Evolutionary conservation across 2,797 vertebrate genomes (phyloP), one percentile per base, ranked within the genome.

Genomic region (Chelmon rostratus): DNA sequence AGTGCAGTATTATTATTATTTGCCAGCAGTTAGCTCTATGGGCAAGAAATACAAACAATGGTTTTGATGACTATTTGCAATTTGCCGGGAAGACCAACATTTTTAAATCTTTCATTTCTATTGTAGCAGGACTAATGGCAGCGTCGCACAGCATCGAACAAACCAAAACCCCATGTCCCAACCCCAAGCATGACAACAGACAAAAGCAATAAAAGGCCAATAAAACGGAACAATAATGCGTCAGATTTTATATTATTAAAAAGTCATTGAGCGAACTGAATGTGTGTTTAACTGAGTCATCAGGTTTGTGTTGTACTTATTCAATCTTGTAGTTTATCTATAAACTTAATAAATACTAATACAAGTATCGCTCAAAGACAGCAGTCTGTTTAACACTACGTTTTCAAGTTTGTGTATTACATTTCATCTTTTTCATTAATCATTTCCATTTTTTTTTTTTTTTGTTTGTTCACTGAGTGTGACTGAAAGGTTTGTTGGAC

Each of bases 241-340:
- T 46, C 5, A 5, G 31, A 47, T 33, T 37, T 9, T 23, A 42
- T 54, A 15, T 10, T 28, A 28, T 21, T 13, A 33, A 9, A 31
- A n/a, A 66, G 58, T 67, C 3, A 68, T 4, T 47, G 38, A 50
- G 19, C 50, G 3, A 76, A 52, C 5, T 69, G 10, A 64, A 44
- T 31, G 54, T 44, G 9, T 13, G 61, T 61, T n/a, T 8, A 38
- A 56, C 49, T 54, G 21, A 33, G 18, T 61, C 18, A 15, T 33
- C 4, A 18, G 19, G 4, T 74, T 12, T 75, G 44, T 46, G 7
- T 28, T 66, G 23, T 58, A 52, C 37, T 19, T 40, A 33, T 42
- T 49, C 2, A 40, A 37, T 35, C 25, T 58, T 31, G 8, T 16
- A 21, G 2, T 54, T 33, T 19, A 56, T 28, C 19, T 65, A 13